Base-by-base conservation (phyloP, 2,888 invertebrate species). In the Vesta saturnalis region DNA sequence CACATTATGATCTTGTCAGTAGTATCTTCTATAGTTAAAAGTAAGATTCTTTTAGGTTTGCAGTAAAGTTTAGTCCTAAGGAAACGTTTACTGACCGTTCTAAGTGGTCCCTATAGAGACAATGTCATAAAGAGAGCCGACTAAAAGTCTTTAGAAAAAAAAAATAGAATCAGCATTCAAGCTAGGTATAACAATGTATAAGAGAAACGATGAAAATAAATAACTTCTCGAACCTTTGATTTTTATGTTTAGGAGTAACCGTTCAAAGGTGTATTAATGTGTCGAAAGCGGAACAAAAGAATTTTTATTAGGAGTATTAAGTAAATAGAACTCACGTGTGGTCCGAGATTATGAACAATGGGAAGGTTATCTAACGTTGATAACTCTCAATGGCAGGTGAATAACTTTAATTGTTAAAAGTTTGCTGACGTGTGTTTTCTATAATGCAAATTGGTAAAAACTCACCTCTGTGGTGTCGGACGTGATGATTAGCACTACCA, bases 381-480 rank as follows among this genome's bases (percentile, higher is more conserved):
- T n/a, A n/a, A n/a, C n/a, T n/a, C n/a, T n/a, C n/a, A n/a, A n/a
- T n/a, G n/a, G n/a, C n/a, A n/a, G n/a, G n/a, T n/a, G n/a, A n/a
- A n/a, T n/a, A n/a, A n/a, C n/a, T n/a, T n/a, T n/a, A n/a, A n/a
- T n/a, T n/a, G n/a, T n/a, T n/a, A n/a, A n/a, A n/a, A n/a, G n/a
- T n/a, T n/a, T n/a, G n/a, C n/a, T n/a, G n/a, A n/a, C n/a, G n/a
- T n/a, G n/a, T n/a, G n/a, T n/a, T n/a, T n/a, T 1, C n/a, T 39
- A 4, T n/a, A 39, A 39, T 4, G 39, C 39, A 3, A 3, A 8
- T n/a, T 3, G 14, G 21, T 63, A 16, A 57, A 35, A 47, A 49
- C 74, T 64, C 57, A 85, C 90, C 89, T 89, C 89, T 86, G 74
- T 90, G 89, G 81, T 90, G 90, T 71, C 90, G 82, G 71, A 90